These are phyloP conservation scores for Acromyrmex heyeri DNA, from an alignment of 1,140 invertebrate genomes.

Conservation along the genomic window DNA sequence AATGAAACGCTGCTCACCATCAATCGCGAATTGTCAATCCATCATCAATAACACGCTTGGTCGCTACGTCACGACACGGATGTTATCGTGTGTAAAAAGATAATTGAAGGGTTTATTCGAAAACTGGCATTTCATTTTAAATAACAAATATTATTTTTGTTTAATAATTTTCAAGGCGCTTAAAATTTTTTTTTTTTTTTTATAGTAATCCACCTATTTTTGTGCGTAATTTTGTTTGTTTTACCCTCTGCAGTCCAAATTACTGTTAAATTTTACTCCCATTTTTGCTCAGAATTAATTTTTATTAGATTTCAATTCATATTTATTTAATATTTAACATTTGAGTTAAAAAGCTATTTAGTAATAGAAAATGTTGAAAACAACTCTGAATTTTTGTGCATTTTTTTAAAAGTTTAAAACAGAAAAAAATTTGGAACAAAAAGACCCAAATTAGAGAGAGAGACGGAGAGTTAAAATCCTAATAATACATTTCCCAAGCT, in stretches of 20 bases:
- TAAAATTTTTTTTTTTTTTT: not conserved
- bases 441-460: too few species aligned
- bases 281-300: too few species aligned
- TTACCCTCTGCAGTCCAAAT: too few species aligned
- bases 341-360: too few species aligned
- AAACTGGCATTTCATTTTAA: not conserved
- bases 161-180: not conserved
- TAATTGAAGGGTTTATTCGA: not conserved
- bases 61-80: not conserved
- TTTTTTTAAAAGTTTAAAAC: too few species aligned
- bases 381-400: too few species aligned
- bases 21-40: slow-evolving; percentile 33
- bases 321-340: too few species aligned
- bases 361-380: too few species aligned
- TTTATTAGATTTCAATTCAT: too few species aligned
- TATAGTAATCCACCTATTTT: not conserved
- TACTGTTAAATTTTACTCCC: too few species aligned
- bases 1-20: slow-evolving; percentile 37
- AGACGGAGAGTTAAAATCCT: not conserved
- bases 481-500: not conserved
- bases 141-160: not conserved
- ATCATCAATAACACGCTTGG: slow-evolving; percentile 10
- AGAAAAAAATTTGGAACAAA: too few species aligned
- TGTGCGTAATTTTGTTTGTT: not conserved
- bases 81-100: not conserved